Conservation (phyloP, 2,888 invertebrate genomes). For the Acholoe squamosa region DNA sequence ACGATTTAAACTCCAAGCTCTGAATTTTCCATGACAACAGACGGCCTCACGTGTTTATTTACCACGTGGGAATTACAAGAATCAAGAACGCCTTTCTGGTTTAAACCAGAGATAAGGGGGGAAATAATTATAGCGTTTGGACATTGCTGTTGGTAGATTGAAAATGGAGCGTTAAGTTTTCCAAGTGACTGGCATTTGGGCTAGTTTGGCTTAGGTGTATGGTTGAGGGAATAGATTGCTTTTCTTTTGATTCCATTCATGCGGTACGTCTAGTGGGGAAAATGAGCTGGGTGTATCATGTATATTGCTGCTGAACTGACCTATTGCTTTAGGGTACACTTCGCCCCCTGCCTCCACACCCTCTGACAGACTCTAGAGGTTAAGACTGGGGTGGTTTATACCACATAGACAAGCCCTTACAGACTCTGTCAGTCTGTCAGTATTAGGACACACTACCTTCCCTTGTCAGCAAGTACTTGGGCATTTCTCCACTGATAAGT, state of each 20-base stretch:
- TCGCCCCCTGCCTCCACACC: constrained; percentile 14
- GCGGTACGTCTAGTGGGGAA: neutral
- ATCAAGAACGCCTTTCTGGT: no score
- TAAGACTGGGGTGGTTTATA: constrained; percentile 52
- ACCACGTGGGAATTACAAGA: no score
- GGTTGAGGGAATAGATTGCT: neutral
- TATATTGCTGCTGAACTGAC: constrained; percentile 34
- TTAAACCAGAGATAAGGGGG: no score
- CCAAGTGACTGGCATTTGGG: no score
- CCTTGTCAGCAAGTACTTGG: constrained; percentile 24
- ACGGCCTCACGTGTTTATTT: neutral
- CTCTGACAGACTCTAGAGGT: neutral
- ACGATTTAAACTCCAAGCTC: constrained; percentile 12
- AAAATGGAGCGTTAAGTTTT: no score
- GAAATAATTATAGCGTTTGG: no score
- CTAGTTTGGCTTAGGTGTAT: neutral
- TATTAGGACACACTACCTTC: neutral
- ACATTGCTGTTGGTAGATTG: no score
- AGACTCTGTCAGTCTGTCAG: constrained; percentile 39
- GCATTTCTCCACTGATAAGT: neutral
- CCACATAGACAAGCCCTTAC: constrained; percentile 2
- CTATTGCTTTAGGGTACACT: constrained; percentile 50
- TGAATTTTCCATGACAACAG: neutral
- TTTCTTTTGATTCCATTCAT: constrained; percentile 42
- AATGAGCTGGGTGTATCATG: constrained; percentile 14